Conservation (phyloP, 2,113 vertebrate species). For the Vidua chalybeata region DNA sequence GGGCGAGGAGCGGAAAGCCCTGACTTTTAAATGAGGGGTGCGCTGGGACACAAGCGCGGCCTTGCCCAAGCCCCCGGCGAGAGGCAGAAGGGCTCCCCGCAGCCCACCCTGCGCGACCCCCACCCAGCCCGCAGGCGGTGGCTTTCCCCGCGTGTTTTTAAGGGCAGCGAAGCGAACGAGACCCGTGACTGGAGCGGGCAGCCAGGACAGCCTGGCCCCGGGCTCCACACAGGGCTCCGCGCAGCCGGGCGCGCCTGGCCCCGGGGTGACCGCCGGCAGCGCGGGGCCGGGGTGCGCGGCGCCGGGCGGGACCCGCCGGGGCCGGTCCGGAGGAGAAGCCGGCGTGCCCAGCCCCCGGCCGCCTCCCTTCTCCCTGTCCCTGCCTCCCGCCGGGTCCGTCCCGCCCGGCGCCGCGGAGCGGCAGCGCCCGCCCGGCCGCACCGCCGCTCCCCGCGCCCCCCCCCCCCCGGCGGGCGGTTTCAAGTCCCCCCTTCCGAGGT, state of each 20-base stretch:
- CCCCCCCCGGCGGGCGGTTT: background rate
- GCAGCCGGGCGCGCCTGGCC: background rate
- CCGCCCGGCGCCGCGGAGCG: background rate
- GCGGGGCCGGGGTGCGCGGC: background rate
- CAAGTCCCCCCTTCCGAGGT: background rate
- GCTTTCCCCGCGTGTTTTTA: background rate
- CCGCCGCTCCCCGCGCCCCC: background rate
- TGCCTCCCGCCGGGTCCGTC: background rate
- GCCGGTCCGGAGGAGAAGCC: background rate
- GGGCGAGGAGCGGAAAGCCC: background rate
- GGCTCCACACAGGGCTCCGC: background rate
- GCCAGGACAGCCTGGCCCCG: background rate
- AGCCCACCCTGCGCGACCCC: background rate
- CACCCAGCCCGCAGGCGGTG: background rate
- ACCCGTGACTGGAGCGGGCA: background rate
- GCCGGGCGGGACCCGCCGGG: background rate
- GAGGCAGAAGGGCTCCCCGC: background rate
- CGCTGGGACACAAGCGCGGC: background rate
- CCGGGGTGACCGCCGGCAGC: background rate
- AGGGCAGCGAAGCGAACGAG: too few species aligned
- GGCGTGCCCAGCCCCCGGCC: background rate
- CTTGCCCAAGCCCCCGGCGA: background rate
- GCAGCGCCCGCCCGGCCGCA: background rate
- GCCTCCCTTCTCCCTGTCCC: background rate
- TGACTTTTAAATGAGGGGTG: fast-evolving